A percentile compares a stretch with the other conserved stretches of the same genome.
These are phyloP conservation scores for Mesitornis unicolor DNA, from an alignment of 2,113 vertebrate species.

Conservation along the genomic window DNA sequence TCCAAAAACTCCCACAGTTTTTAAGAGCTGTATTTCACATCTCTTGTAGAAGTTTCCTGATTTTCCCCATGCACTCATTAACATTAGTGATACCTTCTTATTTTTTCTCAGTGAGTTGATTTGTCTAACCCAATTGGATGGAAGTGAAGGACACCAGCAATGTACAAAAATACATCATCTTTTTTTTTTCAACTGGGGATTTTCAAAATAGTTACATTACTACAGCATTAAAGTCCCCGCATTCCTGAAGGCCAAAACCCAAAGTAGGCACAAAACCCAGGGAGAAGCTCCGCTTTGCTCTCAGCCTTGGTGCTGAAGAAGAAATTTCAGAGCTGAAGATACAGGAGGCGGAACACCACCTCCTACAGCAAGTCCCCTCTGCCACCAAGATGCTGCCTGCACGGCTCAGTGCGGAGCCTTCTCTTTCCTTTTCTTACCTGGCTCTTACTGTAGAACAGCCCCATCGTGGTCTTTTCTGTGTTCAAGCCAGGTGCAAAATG, in stretches of 20 bases:
- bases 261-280: background rate
- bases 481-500: background rate
- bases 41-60: background rate
- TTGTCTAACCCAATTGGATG: background rate
- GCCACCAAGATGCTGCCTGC: background rate
- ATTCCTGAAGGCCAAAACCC: background rate
- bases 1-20: background rate
- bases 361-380: background rate
- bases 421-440: conserved; percentile 34
- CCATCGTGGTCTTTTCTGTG: background rate
- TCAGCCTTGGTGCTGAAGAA: background rate
- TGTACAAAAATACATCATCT: background rate
- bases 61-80: background rate
- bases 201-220: background rate
- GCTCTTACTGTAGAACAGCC: conserved; percentile 46
- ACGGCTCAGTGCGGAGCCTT: background rate
- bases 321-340: background rate
- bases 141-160: background rate
- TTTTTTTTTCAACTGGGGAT: background rate
- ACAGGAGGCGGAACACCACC: background rate
- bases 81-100: background rate
- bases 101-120: background rate
- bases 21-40: background rate
- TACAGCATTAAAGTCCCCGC: background rate
- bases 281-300: background rate